Evolutionary conservation across 1,140 invertebrate genomes (phyloP).

Genomic region (Zaprionus vittiger): DNA sequence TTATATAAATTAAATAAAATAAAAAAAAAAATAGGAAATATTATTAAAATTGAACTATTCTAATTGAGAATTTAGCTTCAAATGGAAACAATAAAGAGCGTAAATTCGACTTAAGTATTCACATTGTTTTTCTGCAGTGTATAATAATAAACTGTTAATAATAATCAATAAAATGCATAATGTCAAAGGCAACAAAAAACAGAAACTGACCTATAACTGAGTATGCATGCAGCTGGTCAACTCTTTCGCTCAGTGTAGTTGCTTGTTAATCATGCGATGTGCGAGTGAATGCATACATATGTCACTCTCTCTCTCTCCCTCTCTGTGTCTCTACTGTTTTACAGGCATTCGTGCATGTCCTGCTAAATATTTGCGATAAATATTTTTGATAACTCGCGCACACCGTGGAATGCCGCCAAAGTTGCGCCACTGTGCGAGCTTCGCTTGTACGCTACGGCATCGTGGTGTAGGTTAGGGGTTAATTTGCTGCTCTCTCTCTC

Average conservation of each 20-base stretch:
- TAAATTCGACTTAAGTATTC: no score
- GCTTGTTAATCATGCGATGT: background rate
- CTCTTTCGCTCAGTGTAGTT: background rate
- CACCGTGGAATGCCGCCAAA: constrained; percentile 42
- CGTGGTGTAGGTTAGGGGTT: constrained; percentile 56
- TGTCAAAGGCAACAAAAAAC: no score
- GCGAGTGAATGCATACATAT: constrained; percentile 2
- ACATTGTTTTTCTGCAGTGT: no score
- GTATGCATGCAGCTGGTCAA: background rate
- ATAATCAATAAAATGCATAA: no score
- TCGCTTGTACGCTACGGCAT: constrained; percentile 3
- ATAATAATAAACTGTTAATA: no score
- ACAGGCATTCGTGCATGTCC: constrained; percentile 33
- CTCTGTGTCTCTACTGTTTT: background rate
- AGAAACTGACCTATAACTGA: no score
- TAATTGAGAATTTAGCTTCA: no score
- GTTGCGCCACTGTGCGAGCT: constrained; percentile 42
- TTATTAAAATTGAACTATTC: no score
- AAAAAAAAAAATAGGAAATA: no score
- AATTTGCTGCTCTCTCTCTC: constrained; percentile 8
- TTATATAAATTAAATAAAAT: no score
- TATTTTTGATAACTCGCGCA: constrained; percentile 52
- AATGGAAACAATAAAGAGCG: no score
- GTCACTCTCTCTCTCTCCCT: background rate
- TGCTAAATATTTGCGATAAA: constrained; percentile 46